Evolutionary conservation across 2,888 invertebrate genomes (phyloP), one percentile per base, ranked within the genome.

Genomic region (Platynereis dumerilii): DNA sequence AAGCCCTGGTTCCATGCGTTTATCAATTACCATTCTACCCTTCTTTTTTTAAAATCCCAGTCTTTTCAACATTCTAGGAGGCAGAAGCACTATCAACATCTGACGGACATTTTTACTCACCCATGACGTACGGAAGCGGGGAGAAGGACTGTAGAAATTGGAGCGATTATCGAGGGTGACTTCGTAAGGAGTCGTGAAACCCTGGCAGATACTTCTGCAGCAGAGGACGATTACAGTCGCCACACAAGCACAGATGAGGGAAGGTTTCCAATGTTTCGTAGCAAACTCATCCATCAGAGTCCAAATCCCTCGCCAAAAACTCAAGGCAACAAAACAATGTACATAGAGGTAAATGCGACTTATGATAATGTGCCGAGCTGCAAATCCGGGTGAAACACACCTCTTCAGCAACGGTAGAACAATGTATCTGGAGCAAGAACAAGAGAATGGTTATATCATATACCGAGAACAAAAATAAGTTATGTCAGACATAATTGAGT

Each of bases 301-400:
- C 61, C 61, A 61, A 15, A 61, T 24, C 3, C 61, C 61, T 2
- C 61, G 54, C 61, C 61, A 61, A 26, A 52, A 61, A 42, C 54
- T 61, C 42, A 61, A 20, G 22, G 42, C 55, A 7, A n/a, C 24
- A 5, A 55, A 12, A 1, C 28, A 29, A 1, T 52, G 55, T 2
- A 61, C 10, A 26, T 61, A 54, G n/a, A 61, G 22, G 24, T 28
- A 22, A 2, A 34, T 55, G 1, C 61, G 53, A 1, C 53, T 53
- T 2, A 55, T 28, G 24, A 61, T 10, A 1, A 61, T n/a, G 39
- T 61, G 61, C 10, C 22, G 17, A 2, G 54, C 24, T 3, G 42
- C 20, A 10, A 24, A 28, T n/a, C 10, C 20, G 3, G 22, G 20
- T 22, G 22, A 7, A 7, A 48, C 48, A n/a, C 48, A 48, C 7